Conservation (phyloP, 2,888 invertebrate species). For the Mesodorylaimus sp. region DNA sequence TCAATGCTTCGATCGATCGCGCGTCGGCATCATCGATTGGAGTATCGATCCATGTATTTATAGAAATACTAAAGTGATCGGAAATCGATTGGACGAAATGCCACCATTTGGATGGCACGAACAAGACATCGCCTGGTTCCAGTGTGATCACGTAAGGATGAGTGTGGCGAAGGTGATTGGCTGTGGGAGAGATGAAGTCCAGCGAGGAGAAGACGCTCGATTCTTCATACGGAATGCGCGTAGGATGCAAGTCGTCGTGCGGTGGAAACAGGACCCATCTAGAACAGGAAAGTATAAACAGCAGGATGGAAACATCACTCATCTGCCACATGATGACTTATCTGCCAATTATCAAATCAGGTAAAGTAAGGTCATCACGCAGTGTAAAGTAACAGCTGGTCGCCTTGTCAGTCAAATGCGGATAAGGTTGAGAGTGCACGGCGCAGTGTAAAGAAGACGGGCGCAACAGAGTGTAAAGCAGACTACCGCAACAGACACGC, state of each 20-base stretch:
- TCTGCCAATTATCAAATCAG: too few relatives aligned
- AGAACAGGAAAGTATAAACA: slow-evolving; percentile 35
- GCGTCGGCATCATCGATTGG: too few relatives aligned
- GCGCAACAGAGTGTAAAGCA: too few relatives aligned
- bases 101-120: slow-evolving; percentile 87
- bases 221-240: slow-evolving; percentile 53
- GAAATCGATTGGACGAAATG: slow-evolving; percentile 69
- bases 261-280: slow-evolving; percentile 79
- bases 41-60: slow-evolving; percentile 54
- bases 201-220: slow-evolving; percentile 12
- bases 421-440: too few relatives aligned
- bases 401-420: too few relatives aligned
- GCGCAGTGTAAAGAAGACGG: too few relatives aligned
- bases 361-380: too few relatives aligned
- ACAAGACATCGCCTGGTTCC: slow-evolving; percentile 63
- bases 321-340: too few relatives aligned
- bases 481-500: background rate
- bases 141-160: slow-evolving; percentile 46
- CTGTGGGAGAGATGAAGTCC: slow-evolving; percentile 14
- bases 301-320: too few relatives aligned
- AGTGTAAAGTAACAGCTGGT: too few relatives aligned
- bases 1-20: too few relatives aligned
- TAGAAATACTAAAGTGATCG: slow-evolving; percentile 39
- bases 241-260: slow-evolving; percentile 47
- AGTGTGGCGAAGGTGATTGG: too few relatives aligned